Conservation (phyloP, 2,113 vertebrate species). For the Odontophorus gujanensis region DNA sequence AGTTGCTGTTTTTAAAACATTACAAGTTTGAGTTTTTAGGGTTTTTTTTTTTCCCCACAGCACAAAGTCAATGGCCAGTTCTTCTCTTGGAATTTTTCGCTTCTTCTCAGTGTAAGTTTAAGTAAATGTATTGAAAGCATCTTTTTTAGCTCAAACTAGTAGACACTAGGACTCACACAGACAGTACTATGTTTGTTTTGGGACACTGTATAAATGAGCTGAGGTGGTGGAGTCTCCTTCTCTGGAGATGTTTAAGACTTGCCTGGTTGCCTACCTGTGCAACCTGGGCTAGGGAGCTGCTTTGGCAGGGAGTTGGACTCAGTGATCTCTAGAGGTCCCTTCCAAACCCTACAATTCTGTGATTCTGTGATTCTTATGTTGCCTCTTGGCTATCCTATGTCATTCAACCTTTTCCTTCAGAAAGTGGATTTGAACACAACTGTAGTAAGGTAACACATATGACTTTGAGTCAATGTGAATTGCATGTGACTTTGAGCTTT, state of each 20-base stretch:
- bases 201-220: background rate
- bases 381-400: background rate
- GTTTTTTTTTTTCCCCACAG: too few species aligned
- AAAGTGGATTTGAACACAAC: background rate
- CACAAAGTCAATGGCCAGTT: background rate
- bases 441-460: background rate
- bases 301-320: too few species aligned
- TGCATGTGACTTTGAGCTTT: background rate
- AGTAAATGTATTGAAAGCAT: background rate
- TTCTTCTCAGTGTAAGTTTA: background rate
- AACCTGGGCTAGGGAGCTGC: too few species aligned
- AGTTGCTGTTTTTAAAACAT: background rate
- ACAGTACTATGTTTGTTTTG: background rate
- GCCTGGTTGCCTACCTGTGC: too few species aligned
- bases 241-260: too few species aligned
- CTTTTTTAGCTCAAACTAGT: background rate
- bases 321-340: too few species aligned
- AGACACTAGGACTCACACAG: background rate
- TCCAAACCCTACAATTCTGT: too few species aligned
- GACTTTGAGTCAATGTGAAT: background rate
- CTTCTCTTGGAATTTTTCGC: background rate
- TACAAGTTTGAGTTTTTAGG: accelerated
- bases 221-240: too few species aligned
- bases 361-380: too few species aligned
- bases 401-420: background rate